Evolutionary conservation across 2,888 invertebrate genomes (phyloP).

Genomic region (Leptinotarsa tumamoca): DNA sequence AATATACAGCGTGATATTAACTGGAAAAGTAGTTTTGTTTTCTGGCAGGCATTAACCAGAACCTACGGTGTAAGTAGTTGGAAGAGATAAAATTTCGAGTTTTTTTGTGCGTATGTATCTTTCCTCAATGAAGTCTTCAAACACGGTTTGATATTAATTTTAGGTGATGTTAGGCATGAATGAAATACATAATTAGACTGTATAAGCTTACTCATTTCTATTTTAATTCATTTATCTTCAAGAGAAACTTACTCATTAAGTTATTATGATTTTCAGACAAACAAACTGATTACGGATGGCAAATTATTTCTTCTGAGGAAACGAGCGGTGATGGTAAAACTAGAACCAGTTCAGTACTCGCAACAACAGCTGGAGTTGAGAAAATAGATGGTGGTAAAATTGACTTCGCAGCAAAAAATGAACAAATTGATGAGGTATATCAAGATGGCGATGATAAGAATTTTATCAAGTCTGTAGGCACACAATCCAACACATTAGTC

Average conservation of each 20-base stretch:
- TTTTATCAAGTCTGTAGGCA: conserved; percentile 67
- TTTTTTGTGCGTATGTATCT: too few species aligned
- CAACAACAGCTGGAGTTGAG: conserved; percentile 73
- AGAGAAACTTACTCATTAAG: not conserved
- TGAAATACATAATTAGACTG: too few species aligned
- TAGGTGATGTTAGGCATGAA: too few species aligned
- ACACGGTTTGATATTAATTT: too few species aligned
- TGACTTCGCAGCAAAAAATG: conserved; percentile 74
- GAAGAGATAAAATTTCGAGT: too few species aligned
- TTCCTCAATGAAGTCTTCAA: too few species aligned
- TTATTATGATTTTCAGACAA: conserved; percentile 53
- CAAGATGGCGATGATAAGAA: conserved; percentile 71
- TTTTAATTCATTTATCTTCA: not conserved
- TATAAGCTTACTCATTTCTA: too few species aligned
- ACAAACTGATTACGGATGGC: conserved; percentile 74
- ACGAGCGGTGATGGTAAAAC: conserved; percentile 76
- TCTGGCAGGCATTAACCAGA: too few species aligned
- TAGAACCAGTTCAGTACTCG: conserved; percentile 71
- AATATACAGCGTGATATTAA: too few species aligned
- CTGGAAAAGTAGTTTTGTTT: too few species aligned
- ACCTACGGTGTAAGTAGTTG: too few species aligned
- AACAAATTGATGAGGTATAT: conserved; percentile 70
- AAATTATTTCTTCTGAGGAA: conserved; percentile 74
- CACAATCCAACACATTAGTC: conserved; percentile 67
- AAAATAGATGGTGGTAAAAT: conserved; percentile 75